phyloP scores from a whole-genome alignment of 2,797 vertebrate species.

The Siniperca undulata region DNA sequence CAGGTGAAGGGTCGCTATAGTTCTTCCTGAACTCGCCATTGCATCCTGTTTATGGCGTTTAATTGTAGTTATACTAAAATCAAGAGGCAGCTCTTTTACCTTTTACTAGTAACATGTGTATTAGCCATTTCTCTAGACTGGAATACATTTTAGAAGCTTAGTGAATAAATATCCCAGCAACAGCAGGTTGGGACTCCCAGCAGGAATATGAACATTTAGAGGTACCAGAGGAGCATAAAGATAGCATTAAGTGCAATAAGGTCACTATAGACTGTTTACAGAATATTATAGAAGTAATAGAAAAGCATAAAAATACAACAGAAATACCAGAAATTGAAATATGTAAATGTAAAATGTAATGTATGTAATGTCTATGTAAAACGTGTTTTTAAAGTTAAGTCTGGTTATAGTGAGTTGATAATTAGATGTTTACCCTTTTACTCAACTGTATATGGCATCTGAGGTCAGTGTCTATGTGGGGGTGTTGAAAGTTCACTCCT shows the following conservation, averaged over 20 bases:
- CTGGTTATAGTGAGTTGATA: not conserved
- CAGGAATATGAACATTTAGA: not conserved
- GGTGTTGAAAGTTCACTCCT: conserved; percentile 68
- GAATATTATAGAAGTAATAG: not conserved
- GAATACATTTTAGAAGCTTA: not conserved
- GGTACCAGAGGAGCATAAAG: not conserved
- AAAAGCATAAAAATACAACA: not conserved
- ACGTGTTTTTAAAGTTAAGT: not conserved
- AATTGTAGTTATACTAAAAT: not conserved
- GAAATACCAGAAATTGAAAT: not conserved
- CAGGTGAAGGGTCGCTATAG: conserved; percentile 41
- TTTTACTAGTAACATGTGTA: too few species aligned
- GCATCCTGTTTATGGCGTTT: not conserved
- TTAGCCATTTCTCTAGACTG: not conserved
- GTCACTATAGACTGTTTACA: not conserved
- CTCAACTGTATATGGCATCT: conserved; percentile 9
- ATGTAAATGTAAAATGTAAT: not conserved
- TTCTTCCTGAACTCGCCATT: conserved; percentile 8
- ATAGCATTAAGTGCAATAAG: not conserved
- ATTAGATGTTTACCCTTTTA: conserved; percentile 14
- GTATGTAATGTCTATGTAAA: not conserved
- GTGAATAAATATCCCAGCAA: not conserved
- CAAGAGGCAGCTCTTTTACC: not conserved
- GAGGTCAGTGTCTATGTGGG: conserved; percentile 40
- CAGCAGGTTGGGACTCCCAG: conserved; percentile 4